These are phyloP conservation scores for Elysia chlorotica DNA, from an alignment of 1,140 invertebrate species.

Conservation along the genomic window DNA sequence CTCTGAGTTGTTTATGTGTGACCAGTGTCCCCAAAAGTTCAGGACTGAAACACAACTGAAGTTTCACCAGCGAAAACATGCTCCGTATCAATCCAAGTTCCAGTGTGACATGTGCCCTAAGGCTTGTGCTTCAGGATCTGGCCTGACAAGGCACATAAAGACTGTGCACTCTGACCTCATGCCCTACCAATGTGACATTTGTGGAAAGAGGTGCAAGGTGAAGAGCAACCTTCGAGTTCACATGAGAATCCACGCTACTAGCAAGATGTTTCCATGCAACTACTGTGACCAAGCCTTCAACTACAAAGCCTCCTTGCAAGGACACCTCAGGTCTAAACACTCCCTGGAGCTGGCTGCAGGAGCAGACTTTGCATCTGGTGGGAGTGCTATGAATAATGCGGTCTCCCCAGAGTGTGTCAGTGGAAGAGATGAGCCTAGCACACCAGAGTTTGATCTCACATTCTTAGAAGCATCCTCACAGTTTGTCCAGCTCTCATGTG, in stretches of 20 bases:
- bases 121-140: slow-evolving; percentile 14
- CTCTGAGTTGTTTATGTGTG: slow-evolving; percentile 8
- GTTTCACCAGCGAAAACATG: too few species aligned
- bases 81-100: too few species aligned
- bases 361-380: too few species aligned
- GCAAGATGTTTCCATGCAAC: not conserved
- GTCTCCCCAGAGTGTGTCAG: too few species aligned
- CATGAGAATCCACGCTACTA: slow-evolving; percentile 48
- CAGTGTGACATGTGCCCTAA: too few species aligned
- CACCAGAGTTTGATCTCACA: too few species aligned
- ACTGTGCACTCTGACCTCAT: slow-evolving; percentile 28
- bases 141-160: slow-evolving; percentile 26
- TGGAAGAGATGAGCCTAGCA: too few species aligned
- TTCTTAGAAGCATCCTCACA: too few species aligned
- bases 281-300: slow-evolving; percentile 17
- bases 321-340: slow-evolving; percentile 17
- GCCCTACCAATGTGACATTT: slow-evolving; percentile 87
- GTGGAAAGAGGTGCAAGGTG: slow-evolving; percentile 85
- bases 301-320: slow-evolving; percentile 14
- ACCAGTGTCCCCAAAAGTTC: slow-evolving; percentile 20
- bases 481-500: too few species aligned
- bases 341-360: too few species aligned
- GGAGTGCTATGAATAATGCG: too few species aligned
- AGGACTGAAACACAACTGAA: too few species aligned
- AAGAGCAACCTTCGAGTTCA: slow-evolving; percentile 85